Percentiles rank a stretch among this genome's conserved stretches.
Evolutionary conservation across 2,888 invertebrate genomes (phyloP).

Genomic region (Ernsta delagoae): DNA sequence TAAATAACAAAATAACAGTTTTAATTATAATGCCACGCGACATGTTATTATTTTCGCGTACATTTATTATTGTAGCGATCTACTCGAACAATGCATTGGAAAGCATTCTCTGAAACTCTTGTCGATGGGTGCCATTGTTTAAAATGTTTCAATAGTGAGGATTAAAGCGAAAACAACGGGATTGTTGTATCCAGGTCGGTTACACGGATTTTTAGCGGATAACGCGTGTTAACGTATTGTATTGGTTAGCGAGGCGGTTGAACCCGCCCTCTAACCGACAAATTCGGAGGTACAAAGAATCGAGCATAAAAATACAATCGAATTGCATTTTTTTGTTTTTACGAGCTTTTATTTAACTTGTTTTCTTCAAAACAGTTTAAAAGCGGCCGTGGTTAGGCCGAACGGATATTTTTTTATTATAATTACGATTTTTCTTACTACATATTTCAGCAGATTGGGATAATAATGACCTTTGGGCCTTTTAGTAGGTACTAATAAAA

Average conservation of each 20-base stretch:
- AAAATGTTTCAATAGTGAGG: conserved; percentile 1
- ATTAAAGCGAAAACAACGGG: background rate
- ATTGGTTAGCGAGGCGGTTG: conserved; percentile 7
- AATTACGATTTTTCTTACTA: no score
- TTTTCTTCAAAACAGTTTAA: no score
- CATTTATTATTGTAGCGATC: background rate
- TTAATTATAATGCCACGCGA: background rate
- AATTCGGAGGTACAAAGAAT: no score
- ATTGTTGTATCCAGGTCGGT: conserved; percentile 6
- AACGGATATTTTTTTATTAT: no score
- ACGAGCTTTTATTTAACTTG: no score
- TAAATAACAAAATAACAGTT: background rate
- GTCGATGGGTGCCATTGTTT: background rate
- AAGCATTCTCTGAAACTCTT: background rate
- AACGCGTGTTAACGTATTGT: background rate
- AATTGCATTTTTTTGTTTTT: no score
- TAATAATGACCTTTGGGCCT: no score
- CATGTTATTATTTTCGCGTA: background rate
- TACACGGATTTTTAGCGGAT: background rate
- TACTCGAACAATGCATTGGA: conserved; percentile 1
- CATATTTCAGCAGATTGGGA: no score
- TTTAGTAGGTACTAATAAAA: no score
- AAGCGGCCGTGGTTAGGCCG: no score
- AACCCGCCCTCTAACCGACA: background rate
- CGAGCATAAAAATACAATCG: no score